A percentile compares a stretch with the other conserved stretches of the same genome.
phyloP scores from a whole-genome alignment of 2,888 invertebrate genomes.

The Punctoribates punctum region DNA sequence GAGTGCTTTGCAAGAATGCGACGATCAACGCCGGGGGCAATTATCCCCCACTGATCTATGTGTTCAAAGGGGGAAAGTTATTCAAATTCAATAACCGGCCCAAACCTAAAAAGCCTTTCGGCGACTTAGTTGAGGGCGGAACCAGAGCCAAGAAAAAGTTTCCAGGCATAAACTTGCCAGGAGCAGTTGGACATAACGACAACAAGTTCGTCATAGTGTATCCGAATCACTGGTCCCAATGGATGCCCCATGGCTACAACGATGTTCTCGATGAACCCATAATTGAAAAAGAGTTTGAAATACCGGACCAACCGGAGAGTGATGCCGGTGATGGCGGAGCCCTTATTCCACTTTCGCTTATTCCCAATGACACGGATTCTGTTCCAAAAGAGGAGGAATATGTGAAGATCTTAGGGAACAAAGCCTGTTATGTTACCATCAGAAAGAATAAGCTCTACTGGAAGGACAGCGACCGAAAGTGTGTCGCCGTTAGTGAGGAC shows the following conservation, averaged over 20 bases:
- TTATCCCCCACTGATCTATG: slow-evolving; percentile 3
- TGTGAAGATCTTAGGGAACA: neutral
- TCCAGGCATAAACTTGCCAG: neutral
- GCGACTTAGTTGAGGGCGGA: neutral
- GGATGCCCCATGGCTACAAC: neutral
- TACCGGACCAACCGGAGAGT: neutral
- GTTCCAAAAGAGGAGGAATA: neutral
- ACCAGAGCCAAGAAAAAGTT: neutral
- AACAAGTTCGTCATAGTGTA: neutral
- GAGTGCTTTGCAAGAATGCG: neutral
- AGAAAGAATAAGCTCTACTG: neutral
- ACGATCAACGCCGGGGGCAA: slow-evolving; percentile 12
- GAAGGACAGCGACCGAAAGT: neutral
- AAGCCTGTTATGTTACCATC: neutral
- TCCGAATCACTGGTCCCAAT: slow-evolving; percentile 7
- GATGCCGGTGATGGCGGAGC: neutral
- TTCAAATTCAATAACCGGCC: slow-evolving; percentile 18
- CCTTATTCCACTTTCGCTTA: neutral
- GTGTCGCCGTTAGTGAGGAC: neutral
- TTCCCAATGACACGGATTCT: neutral
- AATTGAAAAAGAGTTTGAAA: neutral
- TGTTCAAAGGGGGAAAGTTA: neutral
- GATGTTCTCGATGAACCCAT: slow-evolving; percentile 26
- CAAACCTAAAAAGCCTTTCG: slow-evolving; percentile 30
- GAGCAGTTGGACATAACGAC: slow-evolving; percentile 1